Evolutionary conservation across 64 coral and sea anemone species (phyloP).

Genomic region (Orbicella faveolata): DNA sequence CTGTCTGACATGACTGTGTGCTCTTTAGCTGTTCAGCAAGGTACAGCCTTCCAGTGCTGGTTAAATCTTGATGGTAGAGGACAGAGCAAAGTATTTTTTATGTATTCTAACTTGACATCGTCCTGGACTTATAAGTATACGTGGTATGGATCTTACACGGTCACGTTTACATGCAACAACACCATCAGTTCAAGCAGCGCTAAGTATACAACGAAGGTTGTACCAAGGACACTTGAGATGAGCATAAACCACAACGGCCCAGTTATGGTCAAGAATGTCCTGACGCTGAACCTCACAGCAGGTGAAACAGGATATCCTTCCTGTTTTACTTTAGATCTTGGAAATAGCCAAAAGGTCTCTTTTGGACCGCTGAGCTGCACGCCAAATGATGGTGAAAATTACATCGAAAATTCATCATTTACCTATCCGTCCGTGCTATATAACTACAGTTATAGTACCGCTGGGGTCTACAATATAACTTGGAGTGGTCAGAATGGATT

Average conservation of each 20-base stretch:
- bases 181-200: constrained; percentile 24
- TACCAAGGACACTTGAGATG: constrained; percentile 33
- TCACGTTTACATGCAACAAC: constrained; percentile 48
- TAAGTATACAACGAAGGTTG: constrained; percentile 33
- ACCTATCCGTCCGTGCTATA: constrained; percentile 4
- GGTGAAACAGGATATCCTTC: constrained; percentile 24
- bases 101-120: constrained; percentile 17
- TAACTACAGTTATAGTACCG: constrained; percentile 30
- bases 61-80: not conserved
- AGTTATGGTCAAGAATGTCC: constrained; percentile 2
- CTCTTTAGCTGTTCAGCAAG: not conserved
- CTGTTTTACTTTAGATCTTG: constrained; percentile 71
- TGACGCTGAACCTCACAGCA: constrained; percentile 37
- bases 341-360: constrained; percentile 16
- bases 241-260: constrained; percentile 49
- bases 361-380: constrained; percentile 36
- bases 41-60: constrained; percentile 37
- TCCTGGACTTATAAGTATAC: constrained; percentile 37
- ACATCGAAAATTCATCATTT: not conserved
- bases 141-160: constrained; percentile 34
- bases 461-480: constrained; percentile 2
- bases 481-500: constrained; percentile 23
- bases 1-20: constrained; percentile 35
- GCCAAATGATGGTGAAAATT: not conserved
- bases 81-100: not conserved